Evolutionary conservation across 2,113 vertebrate species (phyloP).

Genomic region (Oreotrochilus melanogaster): DNA sequence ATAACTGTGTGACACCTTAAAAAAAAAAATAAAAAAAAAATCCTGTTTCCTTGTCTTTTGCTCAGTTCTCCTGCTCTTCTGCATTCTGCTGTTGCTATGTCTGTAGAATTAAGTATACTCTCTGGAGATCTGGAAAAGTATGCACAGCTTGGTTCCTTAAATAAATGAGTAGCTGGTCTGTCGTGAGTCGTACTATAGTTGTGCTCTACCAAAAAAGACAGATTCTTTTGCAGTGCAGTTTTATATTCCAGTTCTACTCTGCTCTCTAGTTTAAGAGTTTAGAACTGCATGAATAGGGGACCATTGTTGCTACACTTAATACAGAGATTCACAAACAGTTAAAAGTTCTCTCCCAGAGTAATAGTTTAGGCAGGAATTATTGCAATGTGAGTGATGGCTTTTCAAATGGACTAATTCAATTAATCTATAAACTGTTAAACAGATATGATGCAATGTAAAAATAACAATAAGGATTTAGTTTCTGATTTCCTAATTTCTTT

Average conservation of each 20-base stretch:
- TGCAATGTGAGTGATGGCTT: not conserved
- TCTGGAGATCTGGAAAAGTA: not conserved
- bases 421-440: not conserved
- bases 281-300: not conserved
- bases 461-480: not conserved
- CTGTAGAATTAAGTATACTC: not conserved
- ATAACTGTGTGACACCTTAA: not conserved
- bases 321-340: not conserved
- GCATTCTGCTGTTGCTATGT: not conserved
- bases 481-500: not conserved
- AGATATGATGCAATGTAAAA: not conserved
- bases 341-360: not conserved
- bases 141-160: not conserved
- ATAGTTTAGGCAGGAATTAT: not conserved
- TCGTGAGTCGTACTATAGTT: not conserved
- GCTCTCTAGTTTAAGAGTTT: not conserved
- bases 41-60: not conserved
- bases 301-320: not conserved
- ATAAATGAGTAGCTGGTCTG: not conserved
- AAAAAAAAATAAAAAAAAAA: not conserved
- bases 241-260: not conserved
- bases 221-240: not conserved
- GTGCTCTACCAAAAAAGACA: not conserved
- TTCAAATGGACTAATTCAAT: not conserved
- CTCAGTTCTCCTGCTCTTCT: not conserved